phyloP scores from a whole-genome alignment of 1,140 invertebrate genomes.

The Limonius californicus region DNA sequence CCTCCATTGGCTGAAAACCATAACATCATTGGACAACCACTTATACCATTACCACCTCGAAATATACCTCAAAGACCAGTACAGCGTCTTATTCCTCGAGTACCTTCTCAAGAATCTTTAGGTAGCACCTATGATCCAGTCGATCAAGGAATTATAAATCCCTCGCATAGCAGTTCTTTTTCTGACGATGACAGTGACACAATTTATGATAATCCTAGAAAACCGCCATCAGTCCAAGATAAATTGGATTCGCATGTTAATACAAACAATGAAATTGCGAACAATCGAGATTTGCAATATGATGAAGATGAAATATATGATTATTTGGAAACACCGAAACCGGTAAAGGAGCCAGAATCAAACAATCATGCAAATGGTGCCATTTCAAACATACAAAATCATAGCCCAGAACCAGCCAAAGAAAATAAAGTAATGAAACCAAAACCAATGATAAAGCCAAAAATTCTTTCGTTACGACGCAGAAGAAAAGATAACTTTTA shows the following conservation, averaged over 20 bases:
- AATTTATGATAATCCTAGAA: background rate
- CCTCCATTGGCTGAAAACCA: too few relatives aligned
- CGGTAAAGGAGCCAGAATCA: too few relatives aligned
- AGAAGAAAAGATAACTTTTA: background rate
- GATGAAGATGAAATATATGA: slow-evolving; percentile 5
- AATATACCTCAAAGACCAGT: too few relatives aligned
- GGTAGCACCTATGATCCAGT: background rate
- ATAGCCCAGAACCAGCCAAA: too few relatives aligned
- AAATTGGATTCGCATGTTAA: too few relatives aligned
- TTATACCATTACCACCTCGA: too few relatives aligned
- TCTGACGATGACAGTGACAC: background rate
- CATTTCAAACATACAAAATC: too few relatives aligned
- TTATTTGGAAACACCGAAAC: background rate
- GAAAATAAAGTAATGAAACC: too few relatives aligned
- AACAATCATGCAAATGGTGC: too few relatives aligned
- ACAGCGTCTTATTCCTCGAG: too few relatives aligned
- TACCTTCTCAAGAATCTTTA: background rate
- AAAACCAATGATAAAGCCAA: too few relatives aligned
- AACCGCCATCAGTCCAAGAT: background rate
- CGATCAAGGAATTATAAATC: background rate
- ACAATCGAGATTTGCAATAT: background rate
- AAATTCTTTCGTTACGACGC: background rate
- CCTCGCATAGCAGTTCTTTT: background rate
- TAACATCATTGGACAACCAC: too few relatives aligned
- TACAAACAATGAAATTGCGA: background rate